Evolutionary conservation across 1,140 invertebrate genomes (phyloP).

Genomic region (Cydia splendana): DNA sequence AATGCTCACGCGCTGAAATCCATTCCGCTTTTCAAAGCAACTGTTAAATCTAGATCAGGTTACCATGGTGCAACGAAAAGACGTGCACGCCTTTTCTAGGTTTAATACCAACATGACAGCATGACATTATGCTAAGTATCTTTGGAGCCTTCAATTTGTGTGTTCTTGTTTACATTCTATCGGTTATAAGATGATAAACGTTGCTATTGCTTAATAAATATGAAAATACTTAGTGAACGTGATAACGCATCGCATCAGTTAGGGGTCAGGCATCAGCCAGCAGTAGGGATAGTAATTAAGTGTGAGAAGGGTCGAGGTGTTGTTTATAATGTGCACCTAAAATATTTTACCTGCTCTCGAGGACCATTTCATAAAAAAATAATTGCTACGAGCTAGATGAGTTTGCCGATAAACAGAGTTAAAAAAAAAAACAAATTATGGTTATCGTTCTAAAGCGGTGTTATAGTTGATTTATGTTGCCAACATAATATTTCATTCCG

Average conservation of each 20-base stretch:
- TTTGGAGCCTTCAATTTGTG: not conserved
- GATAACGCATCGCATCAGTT: not conserved
- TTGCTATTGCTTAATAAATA: not conserved
- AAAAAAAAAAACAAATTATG: slow-evolving; percentile 27
- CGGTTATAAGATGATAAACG: too few relatives aligned
- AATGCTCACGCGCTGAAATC: slow-evolving; percentile 18
- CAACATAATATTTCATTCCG: not conserved
- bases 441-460: not conserved
- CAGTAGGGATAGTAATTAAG: not conserved
- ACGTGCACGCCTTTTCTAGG: not conserved
- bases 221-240: not conserved
- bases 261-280: not conserved
- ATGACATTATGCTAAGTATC: too few relatives aligned
- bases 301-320: slow-evolving; percentile 19
- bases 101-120: too few relatives aligned
- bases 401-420: slow-evolving; percentile 21
- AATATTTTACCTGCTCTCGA: slow-evolving; percentile 18
- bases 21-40: not conserved
- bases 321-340: slow-evolving; percentile 4
- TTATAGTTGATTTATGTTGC: slow-evolving; percentile 14
- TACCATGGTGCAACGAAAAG: not conserved
- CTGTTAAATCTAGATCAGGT: not conserved
- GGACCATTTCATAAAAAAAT: slow-evolving; percentile 25
- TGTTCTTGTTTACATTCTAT: not conserved
- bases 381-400: slow-evolving; percentile 15